Evolutionary conservation across 92 coral and sea anemone genomes (phyloP).

Genomic region (Paragorgia papillata): DNA sequence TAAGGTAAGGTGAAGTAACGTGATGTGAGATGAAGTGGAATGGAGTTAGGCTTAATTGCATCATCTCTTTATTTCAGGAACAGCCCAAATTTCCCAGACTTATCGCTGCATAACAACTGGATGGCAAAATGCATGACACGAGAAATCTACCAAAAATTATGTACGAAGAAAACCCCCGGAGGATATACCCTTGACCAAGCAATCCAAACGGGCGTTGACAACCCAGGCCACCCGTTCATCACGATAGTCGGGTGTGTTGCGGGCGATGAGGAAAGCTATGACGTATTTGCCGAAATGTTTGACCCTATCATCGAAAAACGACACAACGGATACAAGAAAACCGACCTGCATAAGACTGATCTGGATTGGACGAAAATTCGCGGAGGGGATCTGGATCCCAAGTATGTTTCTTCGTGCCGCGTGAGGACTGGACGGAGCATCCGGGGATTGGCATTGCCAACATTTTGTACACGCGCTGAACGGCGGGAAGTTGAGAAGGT

Average conservation of each 20-base stretch:
- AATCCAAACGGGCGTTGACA: constrained; percentile 92
- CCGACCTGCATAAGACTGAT: constrained; percentile 87
- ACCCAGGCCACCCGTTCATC: constrained; percentile 92
- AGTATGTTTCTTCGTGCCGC: constrained; percentile 82
- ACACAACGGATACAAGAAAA: constrained; percentile 86
- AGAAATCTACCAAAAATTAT: constrained; percentile 60
- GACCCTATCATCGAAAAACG: constrained; percentile 88
- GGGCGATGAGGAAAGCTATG: constrained; percentile 86
- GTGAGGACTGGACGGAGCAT: constrained; percentile 95
- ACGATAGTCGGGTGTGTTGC: constrained; percentile 95
- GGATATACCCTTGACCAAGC: constrained; percentile 77
- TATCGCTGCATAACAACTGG: constrained; percentile 86
- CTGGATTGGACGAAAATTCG: constrained; percentile 80
- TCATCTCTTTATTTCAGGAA: not conserved
- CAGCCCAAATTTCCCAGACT: constrained; percentile 69
- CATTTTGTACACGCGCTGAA: constrained; percentile 88
- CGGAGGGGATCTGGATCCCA: constrained; percentile 83
- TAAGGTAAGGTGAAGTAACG: no score
- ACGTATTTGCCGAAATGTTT: constrained; percentile 74
- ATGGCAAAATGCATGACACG: constrained; percentile 84
- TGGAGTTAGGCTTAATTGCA: not conserved
- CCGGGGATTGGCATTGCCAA: constrained; percentile 82
- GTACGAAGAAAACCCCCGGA: constrained; percentile 68
- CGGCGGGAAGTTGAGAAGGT: constrained; percentile 79
- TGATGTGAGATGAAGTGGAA: no score